phyloP scores from a whole-genome alignment of 2,888 invertebrate species.

The Glyphotaelius pellucidus region DNA sequence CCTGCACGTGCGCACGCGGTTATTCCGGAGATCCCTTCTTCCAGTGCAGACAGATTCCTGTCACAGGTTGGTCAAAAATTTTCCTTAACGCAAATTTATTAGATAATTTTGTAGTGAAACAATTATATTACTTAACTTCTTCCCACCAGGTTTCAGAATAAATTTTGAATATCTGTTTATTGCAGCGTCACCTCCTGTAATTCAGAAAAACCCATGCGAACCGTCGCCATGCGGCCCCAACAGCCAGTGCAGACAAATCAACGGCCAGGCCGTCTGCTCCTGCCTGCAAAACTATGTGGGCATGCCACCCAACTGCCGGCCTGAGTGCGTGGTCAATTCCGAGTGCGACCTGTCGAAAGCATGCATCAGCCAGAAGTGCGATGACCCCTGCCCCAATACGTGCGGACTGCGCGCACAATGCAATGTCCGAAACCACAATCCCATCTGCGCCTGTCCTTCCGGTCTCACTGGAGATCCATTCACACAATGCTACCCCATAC shows the following conservation, averaged over 20 bases:
- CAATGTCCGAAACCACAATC: constrained; percentile 89
- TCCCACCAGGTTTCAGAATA: background rate
- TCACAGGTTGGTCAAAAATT: constrained; percentile 54
- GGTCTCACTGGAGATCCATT: constrained; percentile 94
- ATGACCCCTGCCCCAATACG: constrained; percentile 91
- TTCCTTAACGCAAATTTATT: constrained; percentile 48
- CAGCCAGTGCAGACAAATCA: constrained; percentile 88
- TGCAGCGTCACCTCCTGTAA: constrained; percentile 73
- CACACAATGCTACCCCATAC: constrained; percentile 82
- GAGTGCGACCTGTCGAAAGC: constrained; percentile 90
- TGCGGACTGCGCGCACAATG: constrained; percentile 93
- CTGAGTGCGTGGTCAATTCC: constrained; percentile 91
- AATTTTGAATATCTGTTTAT: background rate
- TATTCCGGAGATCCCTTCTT: constrained; percentile 91
- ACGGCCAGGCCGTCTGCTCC: constrained; percentile 90
- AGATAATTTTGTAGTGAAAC: background rate
- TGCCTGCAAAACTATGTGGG: constrained; percentile 88
- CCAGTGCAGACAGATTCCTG: constrained; percentile 78
- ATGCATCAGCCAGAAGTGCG: constrained; percentile 90
- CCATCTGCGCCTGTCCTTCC: constrained; percentile 90
- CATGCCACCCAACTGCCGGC: constrained; percentile 88
- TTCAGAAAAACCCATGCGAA: constrained; percentile 83
- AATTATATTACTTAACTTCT: background rate
- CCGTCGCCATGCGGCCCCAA: constrained; percentile 93
- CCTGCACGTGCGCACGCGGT: constrained; percentile 85